Evolutionary conservation across 2,797 vertebrate species (phyloP), one percentile per base, ranked within the genome.

Genomic region (Spondyliosoma cantharus): DNA sequence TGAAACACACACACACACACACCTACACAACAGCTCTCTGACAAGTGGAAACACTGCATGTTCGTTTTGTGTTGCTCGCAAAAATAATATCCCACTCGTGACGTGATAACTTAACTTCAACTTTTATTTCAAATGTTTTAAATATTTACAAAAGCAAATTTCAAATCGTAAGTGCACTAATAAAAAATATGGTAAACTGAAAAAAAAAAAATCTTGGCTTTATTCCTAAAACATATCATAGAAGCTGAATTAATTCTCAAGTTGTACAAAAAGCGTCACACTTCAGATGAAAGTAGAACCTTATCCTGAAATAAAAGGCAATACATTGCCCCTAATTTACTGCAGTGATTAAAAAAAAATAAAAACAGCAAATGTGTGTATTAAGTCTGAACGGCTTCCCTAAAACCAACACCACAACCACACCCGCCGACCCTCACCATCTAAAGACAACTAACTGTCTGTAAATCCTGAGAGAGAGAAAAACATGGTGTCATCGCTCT

Each of bases 61-160:
- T 52, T 52, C 49, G 45, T 75, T 86, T 71, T 54, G 22, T 74
- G 71, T 76, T 45, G 1, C 63, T 69, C 59, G 64, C 29, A 87
- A 74, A 68, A 86, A 67, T 61, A 86, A 67, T 61, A 43, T 80
- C 75, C 54, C 70, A 86, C 69, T 45, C 66, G 37, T 54, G 53
- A 72, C 20, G 5, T 66, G 78, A 89, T 91, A 89, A 91, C 81
- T 89, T 89, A 92, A 89, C 81, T 82, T 72, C 73, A 80, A 66
- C 42, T 73, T 94, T 94, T 94, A 93, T 93, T 93, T 92, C 25
- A 82, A 32, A 49, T 81, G 82, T 76, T 25, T 61, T 53, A 82
- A 75, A 79, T 92, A 93, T 93, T 91, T 92, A 92, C 89, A 93
- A 86, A 78, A 81, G 74, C 79, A 80, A 87, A 86, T 86, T 61